Conservation (phyloP, 2,113 vertebrate species). For the Elachura formosa region DNA sequence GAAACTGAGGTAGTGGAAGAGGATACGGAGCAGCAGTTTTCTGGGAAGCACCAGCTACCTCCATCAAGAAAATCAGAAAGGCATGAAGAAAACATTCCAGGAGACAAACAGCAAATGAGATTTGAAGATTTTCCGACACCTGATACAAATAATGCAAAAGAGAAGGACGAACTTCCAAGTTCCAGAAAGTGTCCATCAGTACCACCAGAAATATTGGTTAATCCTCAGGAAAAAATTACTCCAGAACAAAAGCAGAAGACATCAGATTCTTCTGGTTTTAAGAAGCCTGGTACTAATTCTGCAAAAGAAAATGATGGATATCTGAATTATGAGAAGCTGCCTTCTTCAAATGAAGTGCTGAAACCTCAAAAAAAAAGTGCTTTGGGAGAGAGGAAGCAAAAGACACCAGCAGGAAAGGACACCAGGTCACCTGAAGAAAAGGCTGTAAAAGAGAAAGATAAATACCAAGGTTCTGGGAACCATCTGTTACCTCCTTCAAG, state of each 20-base stretch:
- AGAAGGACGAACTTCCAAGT: background rate
- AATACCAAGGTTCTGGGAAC: background rate
- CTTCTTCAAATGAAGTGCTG: background rate
- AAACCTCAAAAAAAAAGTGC: background rate
- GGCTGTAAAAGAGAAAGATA: background rate
- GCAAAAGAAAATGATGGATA: background rate
- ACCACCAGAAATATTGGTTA: background rate
- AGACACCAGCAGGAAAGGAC: background rate
- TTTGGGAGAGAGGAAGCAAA: background rate
- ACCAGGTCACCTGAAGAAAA: background rate
- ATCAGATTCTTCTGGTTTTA: background rate
- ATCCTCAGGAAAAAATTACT: background rate
- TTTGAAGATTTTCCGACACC: background rate
- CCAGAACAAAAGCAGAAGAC: background rate
- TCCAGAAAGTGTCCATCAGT: background rate
- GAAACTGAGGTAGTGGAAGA: background rate
- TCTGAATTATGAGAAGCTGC: background rate
- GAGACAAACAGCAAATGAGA: background rate
- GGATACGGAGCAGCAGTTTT: background rate
- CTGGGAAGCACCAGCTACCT: background rate
- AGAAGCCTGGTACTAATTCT: background rate
- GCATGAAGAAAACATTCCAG: background rate
- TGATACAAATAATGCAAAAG: background rate
- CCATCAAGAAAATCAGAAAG: background rate
- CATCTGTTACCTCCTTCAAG: background rate